Conservation (phyloP, 1,140 invertebrate genomes). For the Drosophila gunungcola region DNA sequence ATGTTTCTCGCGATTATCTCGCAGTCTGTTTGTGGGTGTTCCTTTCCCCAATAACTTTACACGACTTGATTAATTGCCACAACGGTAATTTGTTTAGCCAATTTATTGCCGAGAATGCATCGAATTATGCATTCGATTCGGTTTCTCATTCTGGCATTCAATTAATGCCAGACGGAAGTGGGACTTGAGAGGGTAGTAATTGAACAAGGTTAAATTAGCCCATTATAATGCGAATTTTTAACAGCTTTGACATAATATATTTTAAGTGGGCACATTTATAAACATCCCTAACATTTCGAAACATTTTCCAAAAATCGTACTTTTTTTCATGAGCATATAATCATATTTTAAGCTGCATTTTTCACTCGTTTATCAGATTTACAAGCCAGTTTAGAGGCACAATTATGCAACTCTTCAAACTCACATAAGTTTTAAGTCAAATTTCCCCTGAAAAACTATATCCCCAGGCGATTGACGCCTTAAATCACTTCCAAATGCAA, state of each 20-base stretch:
- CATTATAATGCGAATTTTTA: neutral
- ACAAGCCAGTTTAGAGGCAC: neutral
- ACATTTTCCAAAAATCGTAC: no score
- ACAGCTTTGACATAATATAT: no score
- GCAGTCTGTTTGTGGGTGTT: conserved; percentile 32
- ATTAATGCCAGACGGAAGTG: conserved; percentile 61
- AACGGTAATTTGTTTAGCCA: conserved; percentile 44
- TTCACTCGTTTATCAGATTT: conserved; percentile 9
- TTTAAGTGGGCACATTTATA: no score
- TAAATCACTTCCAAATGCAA: conserved; percentile 18
- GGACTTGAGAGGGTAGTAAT: conserved; percentile 7
- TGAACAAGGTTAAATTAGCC: conserved; percentile 24
- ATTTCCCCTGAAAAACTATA: conserved; percentile 15
- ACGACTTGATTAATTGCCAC: conserved; percentile 63
- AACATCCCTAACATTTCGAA: no score
- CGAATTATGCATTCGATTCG: conserved; percentile 39
- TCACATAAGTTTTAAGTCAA: conserved; percentile 1
- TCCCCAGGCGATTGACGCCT: conserved; percentile 21
- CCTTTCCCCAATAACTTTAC: conserved; percentile 12
- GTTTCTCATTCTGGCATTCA: conserved; percentile 35
- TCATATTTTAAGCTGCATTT: neutral
- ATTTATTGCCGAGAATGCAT: conserved; percentile 53
- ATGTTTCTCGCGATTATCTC: conserved; percentile 23
- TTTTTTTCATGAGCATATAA: neutral
- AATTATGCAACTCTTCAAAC: conserved; percentile 24